Evolutionary conservation across 2,113 vertebrate genomes (phyloP).

Genomic region (Hydropotes inermis): DNA sequence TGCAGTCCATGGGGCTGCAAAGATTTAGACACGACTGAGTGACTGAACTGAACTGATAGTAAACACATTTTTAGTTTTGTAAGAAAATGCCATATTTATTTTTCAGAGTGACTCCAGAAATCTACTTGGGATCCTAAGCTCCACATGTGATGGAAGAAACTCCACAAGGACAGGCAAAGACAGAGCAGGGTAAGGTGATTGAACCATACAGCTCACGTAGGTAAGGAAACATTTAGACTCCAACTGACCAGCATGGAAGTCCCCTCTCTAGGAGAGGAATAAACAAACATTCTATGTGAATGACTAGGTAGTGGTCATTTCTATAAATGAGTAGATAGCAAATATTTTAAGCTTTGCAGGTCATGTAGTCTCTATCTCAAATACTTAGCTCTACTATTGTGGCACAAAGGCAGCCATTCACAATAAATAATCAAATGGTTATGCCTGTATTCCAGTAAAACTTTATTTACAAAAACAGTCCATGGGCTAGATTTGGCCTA

Average conservation of each 20-base stretch:
- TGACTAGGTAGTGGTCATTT: background rate
- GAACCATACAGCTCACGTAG: background rate
- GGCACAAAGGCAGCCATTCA: background rate
- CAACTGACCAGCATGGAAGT: background rate
- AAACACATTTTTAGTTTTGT: background rate
- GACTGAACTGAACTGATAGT: background rate
- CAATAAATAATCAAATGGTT: background rate
- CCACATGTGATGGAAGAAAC: background rate
- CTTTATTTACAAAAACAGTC: background rate
- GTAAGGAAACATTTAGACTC: background rate
- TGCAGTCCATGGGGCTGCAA: background rate
- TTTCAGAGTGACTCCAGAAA: background rate
- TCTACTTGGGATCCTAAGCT: background rate
- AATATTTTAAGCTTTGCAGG: background rate
- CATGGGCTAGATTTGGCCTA: background rate
- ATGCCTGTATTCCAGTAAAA: background rate
- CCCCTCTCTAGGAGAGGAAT: background rate
- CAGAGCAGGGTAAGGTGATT: background rate
- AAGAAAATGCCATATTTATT: background rate
- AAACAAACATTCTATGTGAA: background rate
- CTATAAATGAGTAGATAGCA: background rate
- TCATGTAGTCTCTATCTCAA: background rate
- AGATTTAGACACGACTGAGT: background rate
- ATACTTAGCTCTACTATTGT: background rate
- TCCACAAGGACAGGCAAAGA: background rate